A percentile compares a stretch with the other conserved stretches of the same genome.
Conservation (phyloP, 2,888 invertebrate genomes). For the Hesperia comma region DNA sequence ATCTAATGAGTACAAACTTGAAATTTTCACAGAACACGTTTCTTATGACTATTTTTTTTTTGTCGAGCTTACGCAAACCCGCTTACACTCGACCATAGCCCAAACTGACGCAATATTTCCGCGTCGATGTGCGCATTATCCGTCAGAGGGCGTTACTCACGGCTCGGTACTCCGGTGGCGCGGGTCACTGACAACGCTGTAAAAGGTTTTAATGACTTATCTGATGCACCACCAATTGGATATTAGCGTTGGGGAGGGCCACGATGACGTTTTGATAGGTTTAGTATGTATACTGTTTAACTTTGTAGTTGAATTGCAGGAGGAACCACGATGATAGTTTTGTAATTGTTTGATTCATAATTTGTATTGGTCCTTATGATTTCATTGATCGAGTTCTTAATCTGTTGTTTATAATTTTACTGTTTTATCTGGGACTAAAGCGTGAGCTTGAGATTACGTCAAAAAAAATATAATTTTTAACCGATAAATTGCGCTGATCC, state of each 20-base stretch:
- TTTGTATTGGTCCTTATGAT: no score
- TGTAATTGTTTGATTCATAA: no score
- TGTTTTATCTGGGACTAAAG: no score
- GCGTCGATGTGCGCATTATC: constrained; percentile 25
- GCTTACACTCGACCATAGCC: background rate
- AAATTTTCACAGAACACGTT: no score
- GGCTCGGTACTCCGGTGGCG: constrained; percentile 31
- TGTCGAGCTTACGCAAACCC: background rate
- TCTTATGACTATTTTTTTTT: no score
- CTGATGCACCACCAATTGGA: constrained; percentile 15
- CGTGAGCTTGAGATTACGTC: no score
- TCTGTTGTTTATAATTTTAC: no score
- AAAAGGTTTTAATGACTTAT: constrained; percentile 27
- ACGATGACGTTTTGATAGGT: constrained; percentile 21
- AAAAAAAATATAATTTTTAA: no score
- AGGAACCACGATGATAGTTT: background rate
- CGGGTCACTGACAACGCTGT: constrained; percentile 24
- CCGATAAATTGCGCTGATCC: no score
- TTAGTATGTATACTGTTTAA: constrained; percentile 9
- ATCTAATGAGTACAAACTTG: no score
- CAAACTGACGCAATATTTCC: constrained; percentile 23
- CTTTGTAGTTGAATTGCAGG: background rate
- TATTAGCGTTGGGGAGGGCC: background rate
- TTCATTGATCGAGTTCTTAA: no score
- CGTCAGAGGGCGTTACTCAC: constrained; percentile 49